Conservation (phyloP, 2,113 vertebrate species). For the Ellobius talpinus region DNA sequence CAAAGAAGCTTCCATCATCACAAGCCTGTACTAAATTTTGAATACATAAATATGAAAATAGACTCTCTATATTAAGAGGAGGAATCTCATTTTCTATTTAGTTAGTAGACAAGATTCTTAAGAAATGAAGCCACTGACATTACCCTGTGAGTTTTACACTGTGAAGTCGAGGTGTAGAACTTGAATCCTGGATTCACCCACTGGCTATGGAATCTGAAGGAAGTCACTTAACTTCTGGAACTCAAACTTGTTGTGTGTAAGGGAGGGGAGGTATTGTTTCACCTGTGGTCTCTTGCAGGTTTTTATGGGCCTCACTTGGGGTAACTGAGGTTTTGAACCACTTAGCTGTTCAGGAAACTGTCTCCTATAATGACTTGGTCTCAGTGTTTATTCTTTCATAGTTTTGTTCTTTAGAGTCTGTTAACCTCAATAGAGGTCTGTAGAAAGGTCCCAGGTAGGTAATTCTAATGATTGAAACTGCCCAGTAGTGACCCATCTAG, state of each 20-base stretch:
- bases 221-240: not conserved
- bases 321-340: no score
- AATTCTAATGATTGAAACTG: not conserved
- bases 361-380: no score
- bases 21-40: not conserved
- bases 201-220: not conserved
- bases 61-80: not conserved
- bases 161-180: no score
- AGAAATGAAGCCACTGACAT: not conserved
- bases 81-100: not conserved
- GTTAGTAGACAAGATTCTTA: not conserved
- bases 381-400: no score
- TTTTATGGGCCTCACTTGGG: no score
- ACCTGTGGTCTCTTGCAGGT: no score
- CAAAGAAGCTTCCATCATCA: not conserved
- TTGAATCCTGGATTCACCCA: not conserved
- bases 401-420: no score
- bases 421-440: no score
- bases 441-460: not conserved
- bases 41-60: not conserved
- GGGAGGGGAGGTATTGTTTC: no score
- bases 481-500: no score
- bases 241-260: no score
- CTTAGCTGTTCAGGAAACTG: no score
- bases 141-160: fast-evolving